Conservation (phyloP, 2,797 vertebrate species). For the Toxotes lorentzi region DNA sequence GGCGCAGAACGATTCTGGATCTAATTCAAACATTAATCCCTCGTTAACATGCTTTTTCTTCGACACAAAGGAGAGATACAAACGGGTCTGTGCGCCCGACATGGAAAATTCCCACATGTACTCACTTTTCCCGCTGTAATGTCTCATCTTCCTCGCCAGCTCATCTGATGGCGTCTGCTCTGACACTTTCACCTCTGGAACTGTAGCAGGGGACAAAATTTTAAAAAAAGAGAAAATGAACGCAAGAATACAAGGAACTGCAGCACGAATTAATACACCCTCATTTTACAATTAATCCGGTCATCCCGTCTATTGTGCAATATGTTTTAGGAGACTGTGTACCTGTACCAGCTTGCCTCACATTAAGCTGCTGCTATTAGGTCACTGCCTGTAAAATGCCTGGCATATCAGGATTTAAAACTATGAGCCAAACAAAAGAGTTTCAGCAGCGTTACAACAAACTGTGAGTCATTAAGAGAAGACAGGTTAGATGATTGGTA, state of each 20-base stretch:
- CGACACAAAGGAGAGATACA: neutral
- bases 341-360: slow-evolving; percentile 63
- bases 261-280: neutral
- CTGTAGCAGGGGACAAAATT: slow-evolving; percentile 51
- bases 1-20: neutral
- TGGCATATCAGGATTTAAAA: slow-evolving; percentile 37
- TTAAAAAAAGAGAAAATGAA: slow-evolving; percentile 11
- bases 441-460: slow-evolving; percentile 45
- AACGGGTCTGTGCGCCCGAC: neutral
- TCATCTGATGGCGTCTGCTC: slow-evolving; percentile 93
- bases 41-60: neutral
- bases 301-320: slow-evolving; percentile 39
- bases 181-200: slow-evolving; percentile 93
- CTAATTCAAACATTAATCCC: slow-evolving; percentile 7
- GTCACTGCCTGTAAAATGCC: slow-evolving; percentile 45
- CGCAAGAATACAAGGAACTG: neutral
- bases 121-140: slow-evolving; percentile 88
- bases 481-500: slow-evolving; percentile 39
- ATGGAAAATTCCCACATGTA: slow-evolving; percentile 38
- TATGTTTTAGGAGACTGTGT: slow-evolving; percentile 7
- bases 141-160: slow-evolving; percentile 93
- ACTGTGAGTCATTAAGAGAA: slow-evolving; percentile 65
- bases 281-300: slow-evolving; percentile 10
- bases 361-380: slow-evolving; percentile 53
- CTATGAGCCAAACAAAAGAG: slow-evolving; percentile 55